Conservation (phyloP, 2,113 vertebrate species). For the Pogonocichla stellata region DNA sequence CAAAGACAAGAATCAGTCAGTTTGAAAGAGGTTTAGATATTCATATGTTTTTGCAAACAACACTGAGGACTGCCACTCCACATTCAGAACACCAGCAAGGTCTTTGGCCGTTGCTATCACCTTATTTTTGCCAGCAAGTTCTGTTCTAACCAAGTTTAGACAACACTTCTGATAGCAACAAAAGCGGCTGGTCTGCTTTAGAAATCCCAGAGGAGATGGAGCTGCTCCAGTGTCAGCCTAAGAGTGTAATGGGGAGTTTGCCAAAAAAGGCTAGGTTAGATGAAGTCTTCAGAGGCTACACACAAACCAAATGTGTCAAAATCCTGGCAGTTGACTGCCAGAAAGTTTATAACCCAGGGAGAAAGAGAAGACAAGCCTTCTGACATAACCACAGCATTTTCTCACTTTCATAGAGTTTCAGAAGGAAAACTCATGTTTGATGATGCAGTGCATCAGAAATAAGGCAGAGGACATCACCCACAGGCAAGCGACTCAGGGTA, state of each 20-base stretch:
- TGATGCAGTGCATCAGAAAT: not conserved
- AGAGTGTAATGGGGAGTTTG: not conserved
- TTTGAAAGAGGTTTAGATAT: not conserved
- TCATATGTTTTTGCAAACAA: not conserved
- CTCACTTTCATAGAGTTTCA: not conserved
- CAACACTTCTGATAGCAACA: conserved; percentile 19
- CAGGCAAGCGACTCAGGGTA: not conserved
- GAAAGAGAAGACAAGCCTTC: not conserved
- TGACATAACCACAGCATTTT: not conserved
- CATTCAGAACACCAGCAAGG: not conserved
- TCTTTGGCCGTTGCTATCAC: not conserved
- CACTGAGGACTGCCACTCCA: not conserved
- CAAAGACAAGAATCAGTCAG: not conserved
- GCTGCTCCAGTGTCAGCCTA: conserved; percentile 8
- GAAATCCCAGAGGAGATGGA: conserved; percentile 28
- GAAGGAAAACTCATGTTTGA: not conserved
- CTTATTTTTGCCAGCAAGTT: conserved; percentile 25
- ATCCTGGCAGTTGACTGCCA: not conserved
- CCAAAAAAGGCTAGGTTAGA: conserved; percentile 46
- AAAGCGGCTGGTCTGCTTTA: not conserved
- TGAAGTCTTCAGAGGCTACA: not conserved
- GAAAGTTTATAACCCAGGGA: not conserved
- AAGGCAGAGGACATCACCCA: not conserved
- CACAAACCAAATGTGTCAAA: conserved; percentile 10
- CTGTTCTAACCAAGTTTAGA: conserved; percentile 46